Evolutionary conservation across 2,797 vertebrate genomes (phyloP).

Genomic region (Clamator glandarius): DNA sequence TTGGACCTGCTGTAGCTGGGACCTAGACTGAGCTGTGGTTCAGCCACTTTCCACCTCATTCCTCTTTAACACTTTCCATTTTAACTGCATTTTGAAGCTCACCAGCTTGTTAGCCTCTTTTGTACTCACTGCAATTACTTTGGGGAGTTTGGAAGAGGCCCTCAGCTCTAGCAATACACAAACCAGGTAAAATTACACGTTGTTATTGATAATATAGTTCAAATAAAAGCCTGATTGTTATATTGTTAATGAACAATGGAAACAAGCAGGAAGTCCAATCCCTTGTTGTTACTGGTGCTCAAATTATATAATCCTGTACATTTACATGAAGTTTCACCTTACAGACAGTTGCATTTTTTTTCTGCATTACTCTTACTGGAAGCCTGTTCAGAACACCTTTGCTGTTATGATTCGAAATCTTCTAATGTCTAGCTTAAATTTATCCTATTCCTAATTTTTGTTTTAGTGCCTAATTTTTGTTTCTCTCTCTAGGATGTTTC

Average conservation of each 20-base stretch:
- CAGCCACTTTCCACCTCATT: neutral
- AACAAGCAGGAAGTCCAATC: neutral
- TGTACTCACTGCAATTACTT: neutral
- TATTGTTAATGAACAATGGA: slow-evolving; percentile 47
- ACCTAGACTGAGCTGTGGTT: neutral
- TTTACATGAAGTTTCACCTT: neutral
- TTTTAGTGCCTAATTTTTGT: neutral
- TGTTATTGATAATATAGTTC: slow-evolving; percentile 11
- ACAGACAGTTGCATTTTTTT: neutral
- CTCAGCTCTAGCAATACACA: neutral
- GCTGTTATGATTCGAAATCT: neutral
- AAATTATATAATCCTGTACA: neutral
- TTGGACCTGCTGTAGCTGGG: neutral
- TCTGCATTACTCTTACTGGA: neutral
- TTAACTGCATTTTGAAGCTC: neutral
- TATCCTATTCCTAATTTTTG: neutral
- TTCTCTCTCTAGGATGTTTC: neutral
- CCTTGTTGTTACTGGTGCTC: neutral
- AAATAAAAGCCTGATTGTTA: slow-evolving; percentile 37
- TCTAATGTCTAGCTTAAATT: neutral
- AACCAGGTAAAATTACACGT: neutral
- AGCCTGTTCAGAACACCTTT: neutral
- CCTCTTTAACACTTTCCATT: neutral
- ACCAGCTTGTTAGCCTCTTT: slow-evolving; percentile 1
- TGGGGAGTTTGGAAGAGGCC: neutral